Base-by-base conservation (phyloP, 2,888 invertebrate genomes). In the Synergus gifuensis region DNA sequence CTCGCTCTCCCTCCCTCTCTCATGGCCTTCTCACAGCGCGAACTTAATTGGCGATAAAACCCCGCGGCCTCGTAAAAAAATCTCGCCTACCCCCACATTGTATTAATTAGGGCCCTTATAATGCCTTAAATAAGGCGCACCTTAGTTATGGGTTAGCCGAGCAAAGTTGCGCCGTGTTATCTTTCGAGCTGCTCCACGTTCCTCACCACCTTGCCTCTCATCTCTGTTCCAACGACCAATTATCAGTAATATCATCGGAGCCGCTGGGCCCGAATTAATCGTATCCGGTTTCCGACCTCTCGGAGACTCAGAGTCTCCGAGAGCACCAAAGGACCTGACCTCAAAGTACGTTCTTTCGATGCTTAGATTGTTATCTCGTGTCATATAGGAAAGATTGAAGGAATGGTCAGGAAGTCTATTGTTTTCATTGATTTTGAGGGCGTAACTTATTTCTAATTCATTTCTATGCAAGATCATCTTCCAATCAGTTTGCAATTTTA, bases 31-130 rank as follows among this genome's bases (percentile, higher is more conserved):
- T 85, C 81, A 81, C 83, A 85, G 84, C 85, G 85, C 86, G 82
- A 85, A 85, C 86, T 90, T 91, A 90, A 91, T 91, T 91, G 90
- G 89, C 89, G 91, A 91, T 91, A 91, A 91, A 91, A 90, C 86
- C 87, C 85, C 88, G 88, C 87, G 88, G 89, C 86, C 87, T 90
- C 88, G 89, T 90, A 90, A 88, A 90, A 89, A 90, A 89, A 88
- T 90, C 88, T 87, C 86, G 86, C 86, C 87, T 89, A 89, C 88
- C 89, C 87, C 87, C 85, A 90, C 90, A 90, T 91, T 91, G 90
- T 90, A 91, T 91, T 91, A 91, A 91, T 91, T 90, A 89, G 89
- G 87, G 89, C 87, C 88, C 86, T 88, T 87, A 88, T 88, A 88
- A 88, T 88, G 84, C 87, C 85, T 89, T 87, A 89, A 89, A 88